These are phyloP conservation scores for Lymantria dispar DNA, from an alignment of 2,888 invertebrate genomes.

Conservation along the genomic window DNA sequence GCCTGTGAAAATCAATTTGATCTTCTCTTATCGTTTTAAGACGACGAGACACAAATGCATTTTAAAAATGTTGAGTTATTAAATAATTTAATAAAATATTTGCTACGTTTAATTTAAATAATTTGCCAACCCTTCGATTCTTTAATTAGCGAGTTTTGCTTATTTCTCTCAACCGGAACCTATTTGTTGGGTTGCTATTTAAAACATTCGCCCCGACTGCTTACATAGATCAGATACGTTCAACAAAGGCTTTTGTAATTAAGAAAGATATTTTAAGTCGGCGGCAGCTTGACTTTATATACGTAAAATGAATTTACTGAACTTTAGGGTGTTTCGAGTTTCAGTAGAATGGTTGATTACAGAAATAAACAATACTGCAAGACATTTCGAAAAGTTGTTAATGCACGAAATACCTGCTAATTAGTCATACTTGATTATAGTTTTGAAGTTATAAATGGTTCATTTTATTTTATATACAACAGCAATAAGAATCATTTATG, in stretches of 20 bases:
- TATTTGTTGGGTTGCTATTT: constrained; percentile 80
- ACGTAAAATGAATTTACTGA: constrained; percentile 78
- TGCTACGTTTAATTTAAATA: background rate
- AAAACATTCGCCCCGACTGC: constrained; percentile 79
- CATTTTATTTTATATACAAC: background rate
- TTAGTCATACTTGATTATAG: background rate
- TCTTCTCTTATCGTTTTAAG: no score
- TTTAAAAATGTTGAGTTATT: background rate
- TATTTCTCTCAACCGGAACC: constrained; percentile 74
- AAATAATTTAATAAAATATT: background rate
- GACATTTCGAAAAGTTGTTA: background rate
- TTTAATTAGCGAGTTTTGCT: constrained; percentile 74
- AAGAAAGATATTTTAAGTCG: constrained; percentile 81
- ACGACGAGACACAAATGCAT: no score
- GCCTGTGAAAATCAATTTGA: no score
- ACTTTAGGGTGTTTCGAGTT: constrained; percentile 71
- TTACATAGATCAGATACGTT: constrained; percentile 83
- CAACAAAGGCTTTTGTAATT: constrained; percentile 83
- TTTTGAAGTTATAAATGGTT: background rate
- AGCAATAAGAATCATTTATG: background rate
- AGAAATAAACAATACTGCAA: constrained; percentile 3
- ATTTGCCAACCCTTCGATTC: constrained; percentile 51
- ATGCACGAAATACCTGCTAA: background rate
- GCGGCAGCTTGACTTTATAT: constrained; percentile 79
- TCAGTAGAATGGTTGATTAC: constrained; percentile 40